Evolutionary conservation across 23 tunicate genomes (phyloP), one percentile per base, ranked within the genome.

Genomic region (Botrylloides violaceus): DNA sequence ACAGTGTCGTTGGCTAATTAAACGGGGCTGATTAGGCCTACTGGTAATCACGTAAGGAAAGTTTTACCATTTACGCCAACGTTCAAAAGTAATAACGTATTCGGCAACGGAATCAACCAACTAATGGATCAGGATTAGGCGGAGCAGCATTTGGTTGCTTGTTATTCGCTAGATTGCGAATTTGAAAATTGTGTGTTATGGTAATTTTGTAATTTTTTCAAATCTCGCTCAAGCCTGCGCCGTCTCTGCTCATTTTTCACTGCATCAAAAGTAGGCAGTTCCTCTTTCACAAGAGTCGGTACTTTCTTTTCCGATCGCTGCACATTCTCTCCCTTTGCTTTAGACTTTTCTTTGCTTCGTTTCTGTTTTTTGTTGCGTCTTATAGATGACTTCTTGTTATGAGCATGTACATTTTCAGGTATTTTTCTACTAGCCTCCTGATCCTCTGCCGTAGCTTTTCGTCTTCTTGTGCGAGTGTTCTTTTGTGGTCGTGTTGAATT

Each of bases 271-370:
- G 56, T 24, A 35, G 58, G 43, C 25, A 43, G 26, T 19, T 68
- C 58, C 37, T 37, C 58, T 22, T 68, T 68, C 74, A 36, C 37
- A 31, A 68, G 74, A 39, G 74, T 68, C 2, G 74, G 74, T 4
- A 68, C 74, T 19, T 68, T 68, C 26, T 68, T 68, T 1, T 43
- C 28, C 19, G 74, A 37, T 4, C 22, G 30, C 37, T 38, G 26
- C n/a, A 35, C 57, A 19, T 68, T 43, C 23, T 68, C 58, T 1
- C 4, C 26, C n/a, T 35, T 0, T 19, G 50, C 7, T 6, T 36
- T 36, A 23, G 28, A 4, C 37, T 35, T 35, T 30, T 35, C 47
- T 29, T 34, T 31, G 35, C 3, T 28, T 28, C n/a, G 32, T 9
- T 63, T 34, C 35, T 63, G 26, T 28, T 63, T 63, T 34, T 7